Base-by-base conservation (phyloP, 2,113 vertebrate species). In the Caloenas nicobarica region DNA sequence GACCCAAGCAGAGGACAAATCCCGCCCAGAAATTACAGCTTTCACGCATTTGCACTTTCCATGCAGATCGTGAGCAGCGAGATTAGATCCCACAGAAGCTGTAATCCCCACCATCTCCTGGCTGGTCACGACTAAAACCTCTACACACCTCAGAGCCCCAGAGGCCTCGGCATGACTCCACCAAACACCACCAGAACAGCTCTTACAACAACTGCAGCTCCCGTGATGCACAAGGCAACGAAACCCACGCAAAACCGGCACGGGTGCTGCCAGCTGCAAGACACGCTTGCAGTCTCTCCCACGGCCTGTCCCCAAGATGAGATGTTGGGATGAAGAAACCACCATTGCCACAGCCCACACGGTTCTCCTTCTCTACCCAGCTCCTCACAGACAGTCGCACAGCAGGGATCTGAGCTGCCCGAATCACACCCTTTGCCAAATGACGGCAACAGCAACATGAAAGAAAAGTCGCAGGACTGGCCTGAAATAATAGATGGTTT, bases 151-250 rank as follows among this genome's bases (percentile, higher is more conserved):
- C n/a, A 61, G 42, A 73, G 42, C 7, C 53, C 64, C n/a, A 61
- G 46, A 77, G 42, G 7, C 53, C 64, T 10, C 40, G 21, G 15
- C 2, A 84, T 24, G 13, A 31, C 36, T 34, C 25, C 18, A 19
- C 10, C 46, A 28, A 72, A 31, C 57, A 66, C 19, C 15, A 33
- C 7, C 18, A 0, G 34, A 71, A 62, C 18, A 50, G 70, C 51
- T 56, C 28, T 18, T 26, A 3, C 6, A 28, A 54, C 33, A 51
- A 4, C 48, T 76, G 58, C 54, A 69, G 16, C 56, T 62, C 76
- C 86, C 1, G 0, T 23, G 40, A 81, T 0, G 8, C 28, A 14
- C 0, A 2, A 0, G 16, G 29, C n/a, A 71, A 66, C 28, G 19
- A 46, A 19, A 46, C 19, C 42, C 42, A 26, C 31, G 26, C 0